Evolutionary conservation across 1,140 invertebrate species (phyloP), one percentile per base, ranked within the genome.

Genomic region (Aphelinus atriplicis): DNA sequence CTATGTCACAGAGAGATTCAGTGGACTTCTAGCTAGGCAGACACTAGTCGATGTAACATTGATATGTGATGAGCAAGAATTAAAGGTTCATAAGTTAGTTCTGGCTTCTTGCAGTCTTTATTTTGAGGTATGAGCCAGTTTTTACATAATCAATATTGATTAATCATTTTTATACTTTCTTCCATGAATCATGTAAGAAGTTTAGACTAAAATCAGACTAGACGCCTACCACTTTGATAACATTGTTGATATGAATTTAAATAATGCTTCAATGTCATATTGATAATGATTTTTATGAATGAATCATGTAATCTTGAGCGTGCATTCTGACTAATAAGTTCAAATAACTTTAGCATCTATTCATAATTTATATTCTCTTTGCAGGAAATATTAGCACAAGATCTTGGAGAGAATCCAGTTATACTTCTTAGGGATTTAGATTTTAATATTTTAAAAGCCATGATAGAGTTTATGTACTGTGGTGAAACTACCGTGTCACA

Each of bases 51-150:
- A 92, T 83, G 87, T 91, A 79, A 89, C 90, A 53, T 81, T 91
- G 9, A 89, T 90, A 80, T 91, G 90, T 80, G 89, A 90, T 74
- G 90, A 90, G 68, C 89, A 90, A 75, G 90, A 88, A 67, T 82
- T 91, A 26, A 86, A 89, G 82, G 90, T 91, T 76, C 90, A 91
- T 76, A 88, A 90, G 80, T 84, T 90, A 55, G 91, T 92, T 58
- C 86, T 92, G 50, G 90, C 89, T 67, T 90, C 90, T 46, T 91
- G 90, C 84, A 92, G 91, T 81, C 89, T 90, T 77, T 92, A 92
- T 79, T 92, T 92, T 84, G 89, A 90, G 84, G 91, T 89, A 82
- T 71, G 73, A 63, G 75, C 42, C 9, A 7, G 4, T 60, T 60
- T n/a, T 60, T 60, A 60, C 4, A 5, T 60, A 10, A 55, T 55